phyloP scores from a whole-genome alignment of 2,113 vertebrate species.

The Anas platyrhynchos region DNA sequence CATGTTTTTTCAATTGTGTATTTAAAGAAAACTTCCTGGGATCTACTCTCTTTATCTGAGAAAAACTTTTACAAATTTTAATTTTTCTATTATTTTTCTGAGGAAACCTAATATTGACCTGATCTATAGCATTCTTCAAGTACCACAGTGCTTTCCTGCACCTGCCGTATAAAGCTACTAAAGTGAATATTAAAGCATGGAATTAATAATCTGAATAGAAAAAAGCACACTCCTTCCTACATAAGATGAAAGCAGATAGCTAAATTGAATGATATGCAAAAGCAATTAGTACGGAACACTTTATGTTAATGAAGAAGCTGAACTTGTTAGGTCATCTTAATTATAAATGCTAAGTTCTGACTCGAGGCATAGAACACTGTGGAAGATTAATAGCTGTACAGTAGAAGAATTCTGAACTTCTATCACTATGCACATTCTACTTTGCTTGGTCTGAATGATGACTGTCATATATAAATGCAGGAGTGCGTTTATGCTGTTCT shows the following conservation, averaged over 20 bases:
- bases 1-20: neutral
- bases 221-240: slow-evolving; percentile 55
- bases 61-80: neutral
- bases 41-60: neutral
- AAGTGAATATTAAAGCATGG: slow-evolving; percentile 43
- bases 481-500: neutral
- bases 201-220: slow-evolving; percentile 54
- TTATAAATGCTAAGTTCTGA: slow-evolving; percentile 83
- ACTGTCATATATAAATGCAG: neutral
- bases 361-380: slow-evolving; percentile 73
- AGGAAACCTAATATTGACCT: neutral
- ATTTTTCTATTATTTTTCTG: neutral
- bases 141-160: neutral
- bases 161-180: neutral
- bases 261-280: slow-evolving; percentile 78
- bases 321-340: slow-evolving; percentile 85
- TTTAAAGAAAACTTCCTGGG: neutral
- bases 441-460: neutral
- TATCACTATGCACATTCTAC: slow-evolving; percentile 61
- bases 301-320: slow-evolving; percentile 80
- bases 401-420: slow-evolving; percentile 65
- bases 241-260: slow-evolving; percentile 76
- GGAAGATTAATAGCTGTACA: slow-evolving; percentile 75
- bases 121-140: neutral
- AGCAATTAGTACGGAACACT: slow-evolving; percentile 84